These are phyloP conservation scores for Danio choprae DNA, from an alignment of 2,797 vertebrate species.

Conservation along the genomic window DNA sequence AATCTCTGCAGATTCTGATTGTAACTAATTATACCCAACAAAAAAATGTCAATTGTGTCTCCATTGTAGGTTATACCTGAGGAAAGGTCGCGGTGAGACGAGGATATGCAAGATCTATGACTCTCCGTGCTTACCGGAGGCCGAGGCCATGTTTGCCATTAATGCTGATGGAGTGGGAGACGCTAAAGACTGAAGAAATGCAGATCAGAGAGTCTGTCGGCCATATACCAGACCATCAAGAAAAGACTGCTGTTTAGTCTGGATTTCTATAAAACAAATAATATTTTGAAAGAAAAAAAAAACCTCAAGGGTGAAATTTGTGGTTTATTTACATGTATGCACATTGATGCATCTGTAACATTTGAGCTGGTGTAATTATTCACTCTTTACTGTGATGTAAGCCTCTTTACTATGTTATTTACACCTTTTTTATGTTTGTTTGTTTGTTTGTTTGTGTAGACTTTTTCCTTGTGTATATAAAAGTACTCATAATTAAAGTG, in stretches of 20 bases:
- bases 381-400: background rate
- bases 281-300: background rate
- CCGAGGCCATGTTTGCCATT: slow-evolving; percentile 97
- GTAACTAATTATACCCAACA: no score
- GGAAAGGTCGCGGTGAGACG: slow-evolving; percentile 94
- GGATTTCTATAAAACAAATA: background rate
- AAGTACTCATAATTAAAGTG: slow-evolving; percentile 41
- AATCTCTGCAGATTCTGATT: no score
- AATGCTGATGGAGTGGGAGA: slow-evolving; percentile 95
- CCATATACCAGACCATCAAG: background rate
- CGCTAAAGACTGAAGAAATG: slow-evolving; percentile 85
- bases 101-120: slow-evolving; percentile 98
- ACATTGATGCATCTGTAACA: background rate
- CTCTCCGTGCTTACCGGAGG: slow-evolving; percentile 94
- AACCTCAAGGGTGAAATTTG: background rate
- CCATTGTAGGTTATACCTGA: slow-evolving; percentile 85
- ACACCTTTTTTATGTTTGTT: slow-evolving; percentile 36
- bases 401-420: slow-evolving; percentile 7
- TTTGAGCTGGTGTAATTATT: slow-evolving; percentile 20
- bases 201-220: no score
- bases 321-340: slow-evolving; percentile 21
- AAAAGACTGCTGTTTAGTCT: slow-evolving; percentile 29
- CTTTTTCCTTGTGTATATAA: slow-evolving; percentile 59
- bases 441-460: slow-evolving; percentile 29
- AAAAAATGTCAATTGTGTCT: background rate